Conservation (phyloP, 37 sponge, comb jelly and placozoan species). For the Aplysina aerophoba region DNA sequence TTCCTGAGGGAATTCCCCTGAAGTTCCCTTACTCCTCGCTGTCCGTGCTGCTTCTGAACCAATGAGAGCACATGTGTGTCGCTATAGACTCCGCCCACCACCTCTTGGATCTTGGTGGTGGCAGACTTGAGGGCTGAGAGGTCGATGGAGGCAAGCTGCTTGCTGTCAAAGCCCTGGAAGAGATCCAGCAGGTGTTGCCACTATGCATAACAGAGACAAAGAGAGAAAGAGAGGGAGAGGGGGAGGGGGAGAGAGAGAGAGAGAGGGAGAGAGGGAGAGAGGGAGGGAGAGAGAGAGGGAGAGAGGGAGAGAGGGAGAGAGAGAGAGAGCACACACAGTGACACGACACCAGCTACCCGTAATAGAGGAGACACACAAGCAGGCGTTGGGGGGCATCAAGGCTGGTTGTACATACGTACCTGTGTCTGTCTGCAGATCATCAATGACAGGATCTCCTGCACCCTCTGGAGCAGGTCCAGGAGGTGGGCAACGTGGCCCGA, state of each 20-base stretch:
- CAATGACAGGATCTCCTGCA: slow-evolving; percentile 43
- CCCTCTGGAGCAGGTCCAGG: slow-evolving; percentile 36
- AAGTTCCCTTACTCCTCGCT: slow-evolving; percentile 72
- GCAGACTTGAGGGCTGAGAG: slow-evolving; percentile 53
- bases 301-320: background rate
- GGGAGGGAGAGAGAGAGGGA: background rate
- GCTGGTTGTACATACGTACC: slow-evolving; percentile 29
- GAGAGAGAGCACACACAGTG: too few relatives aligned
- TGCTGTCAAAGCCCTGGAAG: slow-evolving; percentile 20
- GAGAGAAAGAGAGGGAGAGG: background rate
- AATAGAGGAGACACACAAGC: too few relatives aligned
- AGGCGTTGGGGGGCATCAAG: too few relatives aligned
- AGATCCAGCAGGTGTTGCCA: slow-evolving; percentile 57
- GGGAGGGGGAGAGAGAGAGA: background rate
- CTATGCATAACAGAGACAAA: slow-evolving; percentile 22
- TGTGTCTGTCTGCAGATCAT: slow-evolving; percentile 54
- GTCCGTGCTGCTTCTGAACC: slow-evolving; percentile 61
- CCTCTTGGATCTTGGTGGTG: slow-evolving; percentile 47
- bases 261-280: background rate
- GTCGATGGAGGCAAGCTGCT: background rate
- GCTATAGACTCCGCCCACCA: slow-evolving; percentile 41
- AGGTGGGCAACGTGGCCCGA: slow-evolving; percentile 33
- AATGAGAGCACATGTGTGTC: slow-evolving; percentile 65
- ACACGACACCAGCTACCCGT: too few relatives aligned
- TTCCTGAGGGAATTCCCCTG: slow-evolving; percentile 70